Conservation (phyloP, 2,797 vertebrate genomes). For the Discoglossus pictus region DNA sequence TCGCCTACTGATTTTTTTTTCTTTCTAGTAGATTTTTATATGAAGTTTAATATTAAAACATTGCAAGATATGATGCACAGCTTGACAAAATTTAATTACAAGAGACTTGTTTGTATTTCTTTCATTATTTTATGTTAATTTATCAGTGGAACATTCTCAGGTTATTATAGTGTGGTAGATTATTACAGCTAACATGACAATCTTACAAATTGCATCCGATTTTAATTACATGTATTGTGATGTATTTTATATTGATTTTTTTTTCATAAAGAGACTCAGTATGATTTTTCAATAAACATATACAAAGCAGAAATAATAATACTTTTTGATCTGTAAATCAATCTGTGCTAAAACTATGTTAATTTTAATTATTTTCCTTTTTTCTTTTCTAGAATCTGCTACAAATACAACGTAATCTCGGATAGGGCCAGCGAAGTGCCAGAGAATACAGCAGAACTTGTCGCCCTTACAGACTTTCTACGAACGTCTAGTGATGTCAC, state of each 20-base stretch:
- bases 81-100: neutral
- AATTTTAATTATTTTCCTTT: neutral
- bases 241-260: neutral
- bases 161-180: neutral
- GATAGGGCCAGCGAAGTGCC: constrained; percentile 72
- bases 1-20: too few relatives aligned
- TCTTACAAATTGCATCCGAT: neutral
- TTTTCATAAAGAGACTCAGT: too few relatives aligned
- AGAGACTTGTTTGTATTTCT: neutral
- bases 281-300: too few relatives aligned
- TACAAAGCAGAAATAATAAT: too few relatives aligned
- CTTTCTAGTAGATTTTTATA: too few relatives aligned
- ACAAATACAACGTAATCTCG: constrained; percentile 75
- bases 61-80: neutral
- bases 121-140: constrained; percentile 14
- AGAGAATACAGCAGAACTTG: constrained; percentile 77
- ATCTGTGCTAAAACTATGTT: too few relatives aligned
- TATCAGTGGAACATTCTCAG: neutral
- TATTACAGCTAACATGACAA: constrained; percentile 19
- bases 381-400: constrained; percentile 76
- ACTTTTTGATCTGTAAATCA: neutral
- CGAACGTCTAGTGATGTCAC: constrained; percentile 80
- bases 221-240: constrained; percentile 16
- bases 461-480: constrained; percentile 73
- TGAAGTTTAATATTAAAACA: too few relatives aligned